Percentiles rank a stretch among this genome's conserved stretches.
These are phyloP conservation scores for Galeopsomyia nigrocyanea DNA, from an alignment of 2,888 invertebrate species.

Conservation along the genomic window DNA sequence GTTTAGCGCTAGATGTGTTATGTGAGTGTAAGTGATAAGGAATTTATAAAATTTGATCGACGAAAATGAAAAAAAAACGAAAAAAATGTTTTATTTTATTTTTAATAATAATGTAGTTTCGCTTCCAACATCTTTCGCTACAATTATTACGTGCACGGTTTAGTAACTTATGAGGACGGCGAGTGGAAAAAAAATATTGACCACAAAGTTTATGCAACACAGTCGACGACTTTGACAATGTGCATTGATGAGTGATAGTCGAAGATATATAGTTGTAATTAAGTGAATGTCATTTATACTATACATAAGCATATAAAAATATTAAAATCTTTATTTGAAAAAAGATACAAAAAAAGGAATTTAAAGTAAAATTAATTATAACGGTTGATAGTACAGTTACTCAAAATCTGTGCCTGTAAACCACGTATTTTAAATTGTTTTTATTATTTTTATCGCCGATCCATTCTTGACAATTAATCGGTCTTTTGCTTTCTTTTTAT, in stretches of 20 bases:
- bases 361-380: too few relatives aligned
- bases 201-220: constrained; percentile 33
- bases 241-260: constrained; percentile 9
- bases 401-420: too few relatives aligned
- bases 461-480: too few relatives aligned
- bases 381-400: too few relatives aligned
- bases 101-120: neutral
- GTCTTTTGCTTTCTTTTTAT: too few relatives aligned
- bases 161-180: too few relatives aligned
- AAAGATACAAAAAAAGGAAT: too few relatives aligned
- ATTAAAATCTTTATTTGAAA: too few relatives aligned
- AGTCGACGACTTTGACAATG: neutral
- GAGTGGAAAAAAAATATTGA: constrained; percentile 2
- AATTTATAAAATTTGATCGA: constrained; percentile 15
- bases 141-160: constrained; percentile 1
- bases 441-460: too few relatives aligned
- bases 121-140: constrained; percentile 11
- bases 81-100: constrained; percentile 20
- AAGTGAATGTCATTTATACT: constrained; percentile 5
- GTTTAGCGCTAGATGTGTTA: constrained; percentile 5
- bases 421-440: too few relatives aligned
- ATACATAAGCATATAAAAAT: neutral
- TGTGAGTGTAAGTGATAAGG: constrained; percentile 14
- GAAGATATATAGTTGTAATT: constrained; percentile 1
- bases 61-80: neutral